A percentile compares a stretch with the other conserved stretches of the same genome.
These are phyloP conservation scores for Tolmerus cingulatus DNA, from an alignment of 2,888 invertebrate species.

Conservation along the genomic window DNA sequence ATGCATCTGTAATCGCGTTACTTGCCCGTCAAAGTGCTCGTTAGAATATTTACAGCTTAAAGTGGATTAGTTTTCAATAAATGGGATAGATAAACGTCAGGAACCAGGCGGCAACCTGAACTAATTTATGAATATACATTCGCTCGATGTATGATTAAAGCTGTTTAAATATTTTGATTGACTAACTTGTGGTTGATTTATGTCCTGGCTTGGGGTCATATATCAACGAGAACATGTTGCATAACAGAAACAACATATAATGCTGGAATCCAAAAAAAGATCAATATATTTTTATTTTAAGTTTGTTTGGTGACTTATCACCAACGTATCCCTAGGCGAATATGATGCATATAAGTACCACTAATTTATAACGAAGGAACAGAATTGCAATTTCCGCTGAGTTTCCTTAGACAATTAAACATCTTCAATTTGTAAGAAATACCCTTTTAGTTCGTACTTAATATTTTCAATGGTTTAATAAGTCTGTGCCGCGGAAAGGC, in stretches of 20 bases:
- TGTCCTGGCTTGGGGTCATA: background rate
- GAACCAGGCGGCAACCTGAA: background rate
- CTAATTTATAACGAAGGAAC: background rate
- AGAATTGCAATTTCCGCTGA: background rate
- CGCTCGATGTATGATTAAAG: background rate
- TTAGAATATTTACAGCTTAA: background rate
- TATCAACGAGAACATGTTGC: background rate
- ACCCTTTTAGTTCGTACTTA: background rate
- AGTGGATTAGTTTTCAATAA: slow-evolving; percentile 10
- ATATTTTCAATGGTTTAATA: background rate
- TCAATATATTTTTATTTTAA: too few relatives aligned
- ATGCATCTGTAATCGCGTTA: slow-evolving; percentile 21
- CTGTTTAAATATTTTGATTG: background rate
- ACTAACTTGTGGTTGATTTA: background rate
- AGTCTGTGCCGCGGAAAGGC: background rate
- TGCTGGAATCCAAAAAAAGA: too few relatives aligned
- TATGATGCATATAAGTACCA: background rate
- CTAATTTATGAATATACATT: background rate
- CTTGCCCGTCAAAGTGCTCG: slow-evolving; percentile 2
- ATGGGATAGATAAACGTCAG: background rate
- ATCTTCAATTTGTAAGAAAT: background rate
- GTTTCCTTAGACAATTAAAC: background rate
- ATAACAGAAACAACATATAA: background rate
- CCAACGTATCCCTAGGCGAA: too few relatives aligned
- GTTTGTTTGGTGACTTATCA: too few relatives aligned